phyloP scores from a whole-genome alignment of 1,140 invertebrate species.

The Drosophila lini region DNA sequence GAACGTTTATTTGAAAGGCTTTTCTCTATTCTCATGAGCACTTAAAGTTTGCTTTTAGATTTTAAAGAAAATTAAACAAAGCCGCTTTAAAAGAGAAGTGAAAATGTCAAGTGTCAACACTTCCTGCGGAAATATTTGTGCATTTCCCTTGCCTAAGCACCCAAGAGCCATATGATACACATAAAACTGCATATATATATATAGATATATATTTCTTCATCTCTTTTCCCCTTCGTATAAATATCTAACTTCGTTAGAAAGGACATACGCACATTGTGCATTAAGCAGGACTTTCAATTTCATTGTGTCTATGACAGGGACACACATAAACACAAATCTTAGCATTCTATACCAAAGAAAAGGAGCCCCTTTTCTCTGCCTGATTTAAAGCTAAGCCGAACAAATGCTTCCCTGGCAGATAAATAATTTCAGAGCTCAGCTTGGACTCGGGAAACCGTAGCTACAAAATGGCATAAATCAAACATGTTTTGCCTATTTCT shows the following conservation, averaged over 20 bases:
- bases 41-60: not conserved
- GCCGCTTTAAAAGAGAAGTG: not conserved
- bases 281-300: slow-evolving; percentile 58
- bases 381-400: slow-evolving; percentile 36
- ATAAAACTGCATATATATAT: not conserved
- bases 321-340: slow-evolving; percentile 44
- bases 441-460: slow-evolving; percentile 16
- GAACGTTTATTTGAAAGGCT: not conserved
- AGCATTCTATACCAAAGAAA: not conserved
- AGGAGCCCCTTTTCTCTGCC: not conserved
- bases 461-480: slow-evolving; percentile 67
- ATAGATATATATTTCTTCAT: not conserved
- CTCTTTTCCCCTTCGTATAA: slow-evolving; percentile 5
- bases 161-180: not conserved
- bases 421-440: slow-evolving; percentile 36
- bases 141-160: slow-evolving; percentile 10
- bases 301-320: slow-evolving; percentile 39
- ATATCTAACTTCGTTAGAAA: slow-evolving; percentile 19
- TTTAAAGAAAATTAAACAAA: too few relatives aligned
- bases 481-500: slow-evolving; percentile 47
- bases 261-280: slow-evolving; percentile 16
- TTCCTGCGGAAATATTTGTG: slow-evolving; percentile 23
- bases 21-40: too few relatives aligned
- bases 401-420: slow-evolving; percentile 22
- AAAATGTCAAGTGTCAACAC: slow-evolving; percentile 11